Evolutionary conservation across 2,113 vertebrate species (phyloP).

Genomic region (Erpornis zantholeuca): DNA sequence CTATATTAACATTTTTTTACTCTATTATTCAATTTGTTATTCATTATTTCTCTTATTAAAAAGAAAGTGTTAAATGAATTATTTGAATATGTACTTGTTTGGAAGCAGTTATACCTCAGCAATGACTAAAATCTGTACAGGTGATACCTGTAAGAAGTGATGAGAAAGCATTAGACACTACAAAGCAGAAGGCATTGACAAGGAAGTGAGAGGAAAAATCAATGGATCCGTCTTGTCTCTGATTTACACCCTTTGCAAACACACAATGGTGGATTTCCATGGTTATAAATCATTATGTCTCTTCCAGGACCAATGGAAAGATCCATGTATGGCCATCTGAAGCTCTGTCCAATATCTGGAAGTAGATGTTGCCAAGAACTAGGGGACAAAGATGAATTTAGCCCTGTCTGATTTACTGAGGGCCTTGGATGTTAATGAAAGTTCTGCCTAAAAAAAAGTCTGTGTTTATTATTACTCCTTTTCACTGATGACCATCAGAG

Average conservation of each 20-base stretch:
- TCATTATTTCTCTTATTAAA: neutral
- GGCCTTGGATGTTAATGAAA: neutral
- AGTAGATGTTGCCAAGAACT: neutral
- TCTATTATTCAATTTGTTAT: neutral
- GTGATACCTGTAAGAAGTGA: neutral
- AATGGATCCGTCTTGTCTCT: neutral
- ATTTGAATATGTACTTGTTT: neutral
- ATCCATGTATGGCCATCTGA: neutral
- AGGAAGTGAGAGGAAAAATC: neutral
- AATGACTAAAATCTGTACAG: neutral
- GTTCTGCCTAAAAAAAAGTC: neutral
- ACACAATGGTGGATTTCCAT: rapidly evolving
- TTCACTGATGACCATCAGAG: neutral
- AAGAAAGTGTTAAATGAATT: neutral
- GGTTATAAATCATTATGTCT: neutral
- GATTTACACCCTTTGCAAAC: neutral
- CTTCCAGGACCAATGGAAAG: neutral
- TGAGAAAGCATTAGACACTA: neutral
- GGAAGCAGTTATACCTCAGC: neutral
- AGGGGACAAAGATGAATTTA: neutral
- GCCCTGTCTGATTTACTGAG: neutral
- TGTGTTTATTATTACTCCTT: neutral
- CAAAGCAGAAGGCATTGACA: neutral
- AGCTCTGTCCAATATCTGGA: neutral
- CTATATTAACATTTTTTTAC: neutral